These are phyloP conservation scores for Adelognathus sp. DNA, from an alignment of 2,888 invertebrate species.

Conservation along the genomic window DNA sequence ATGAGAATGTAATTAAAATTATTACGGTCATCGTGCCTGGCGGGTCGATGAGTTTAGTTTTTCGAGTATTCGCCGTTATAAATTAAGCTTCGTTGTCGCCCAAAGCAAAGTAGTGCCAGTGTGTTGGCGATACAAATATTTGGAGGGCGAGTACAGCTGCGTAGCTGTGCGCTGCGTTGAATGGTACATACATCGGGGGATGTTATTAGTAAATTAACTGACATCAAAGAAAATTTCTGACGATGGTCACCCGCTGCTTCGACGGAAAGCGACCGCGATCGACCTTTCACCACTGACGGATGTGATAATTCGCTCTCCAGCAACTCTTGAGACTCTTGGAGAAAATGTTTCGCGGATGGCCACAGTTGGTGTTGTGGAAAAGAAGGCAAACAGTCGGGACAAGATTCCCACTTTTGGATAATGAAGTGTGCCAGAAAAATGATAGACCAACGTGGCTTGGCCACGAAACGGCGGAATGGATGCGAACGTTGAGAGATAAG, in stretches of 20 bases:
- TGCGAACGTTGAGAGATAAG: not conserved
- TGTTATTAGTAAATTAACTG: constrained; percentile 81
- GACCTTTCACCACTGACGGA: constrained; percentile 30
- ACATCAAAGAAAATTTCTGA: constrained; percentile 80
- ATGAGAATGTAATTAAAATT: constrained; percentile 5
- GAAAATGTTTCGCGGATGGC: not conserved
- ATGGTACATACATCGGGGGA: constrained; percentile 61
- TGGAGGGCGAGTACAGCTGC: constrained; percentile 71
- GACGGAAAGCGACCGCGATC: constrained; percentile 68
- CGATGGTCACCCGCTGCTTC: constrained; percentile 78
- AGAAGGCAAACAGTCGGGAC: not conserved
- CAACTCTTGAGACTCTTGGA: not conserved
- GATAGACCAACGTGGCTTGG: not conserved
- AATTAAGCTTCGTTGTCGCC: constrained; percentile 71
- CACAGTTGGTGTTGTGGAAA: too few species aligned
- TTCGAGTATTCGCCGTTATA: constrained; percentile 27
- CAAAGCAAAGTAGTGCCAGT: constrained; percentile 67
- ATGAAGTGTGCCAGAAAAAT: constrained; percentile 3
- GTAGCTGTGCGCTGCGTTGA: not conserved
- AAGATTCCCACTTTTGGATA: not conserved
- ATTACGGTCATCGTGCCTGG: not conserved
- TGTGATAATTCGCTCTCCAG: constrained; percentile 11
- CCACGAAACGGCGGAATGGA: not conserved
- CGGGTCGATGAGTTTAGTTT: not conserved
- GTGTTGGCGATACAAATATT: constrained; percentile 80